These are phyloP conservation scores for fruit fly (Drosophila melanogaster) DNA, from an alignment of 1,140 invertebrate genomes.

Conservation along the genomic window Release_6_plus_ISO1_MT NT_033779.5:11201001-11201500, in stretches of 20 bases:
- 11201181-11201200: conserved; percentile 8
- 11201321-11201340: conserved; percentile 19
- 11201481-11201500: conserved; percentile 45
- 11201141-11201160: conserved; percentile 58
- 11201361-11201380: conserved; percentile 35
- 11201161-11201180: conserved; percentile 49
- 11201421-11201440: conserved; percentile 52
- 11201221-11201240: conserved; percentile 17
- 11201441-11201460: conserved; percentile 42
- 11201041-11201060: no score
- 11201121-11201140: conserved; percentile 35
- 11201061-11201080: no score
- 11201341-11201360: background rate
- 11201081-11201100: background rate
- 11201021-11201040: no score
- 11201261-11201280: conserved; percentile 31
- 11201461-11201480: conserved; percentile 34
- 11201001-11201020: no score
- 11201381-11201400: conserved; percentile 6
- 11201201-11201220: background rate
- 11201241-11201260: conserved; percentile 34
- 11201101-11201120: conserved; percentile 1
- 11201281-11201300: conserved; percentile 6
- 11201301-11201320: background rate
- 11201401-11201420: conserved; percentile 18